Evolutionary conservation across 1,140 invertebrate species (phyloP).

Genomic region (Maconellicoccus hirsutus): DNA sequence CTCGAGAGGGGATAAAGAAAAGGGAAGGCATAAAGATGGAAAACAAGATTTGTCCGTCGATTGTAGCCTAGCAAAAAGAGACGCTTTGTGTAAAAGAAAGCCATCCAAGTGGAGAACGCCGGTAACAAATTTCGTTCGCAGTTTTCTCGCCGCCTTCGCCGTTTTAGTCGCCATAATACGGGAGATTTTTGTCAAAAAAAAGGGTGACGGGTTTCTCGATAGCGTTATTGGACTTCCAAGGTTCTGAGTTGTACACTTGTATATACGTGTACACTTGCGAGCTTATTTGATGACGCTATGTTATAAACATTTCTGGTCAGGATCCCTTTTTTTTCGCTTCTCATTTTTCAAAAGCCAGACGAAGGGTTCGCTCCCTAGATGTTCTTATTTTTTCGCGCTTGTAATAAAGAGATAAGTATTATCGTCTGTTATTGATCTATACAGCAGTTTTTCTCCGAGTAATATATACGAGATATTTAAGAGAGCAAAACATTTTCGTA

Average conservation of each 20-base stretch:
- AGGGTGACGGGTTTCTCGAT: background rate
- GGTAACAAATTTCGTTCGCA: background rate
- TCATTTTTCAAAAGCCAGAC: too few relatives aligned
- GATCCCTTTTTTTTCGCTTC: background rate
- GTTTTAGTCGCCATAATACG: background rate
- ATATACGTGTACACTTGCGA: background rate
- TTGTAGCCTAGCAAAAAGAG: too few relatives aligned
- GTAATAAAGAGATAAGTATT: conserved; percentile 9
- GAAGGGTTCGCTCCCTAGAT: background rate
- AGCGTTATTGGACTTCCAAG: background rate
- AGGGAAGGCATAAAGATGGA: too few relatives aligned
- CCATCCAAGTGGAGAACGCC: background rate
- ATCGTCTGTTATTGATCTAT: background rate
- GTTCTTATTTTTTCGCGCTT: background rate
- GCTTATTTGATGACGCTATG: background rate
- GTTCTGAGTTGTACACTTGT: background rate
- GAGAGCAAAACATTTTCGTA: background rate
- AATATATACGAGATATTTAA: background rate
- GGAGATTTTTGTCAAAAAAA: background rate
- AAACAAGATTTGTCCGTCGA: too few relatives aligned
- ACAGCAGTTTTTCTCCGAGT: background rate
- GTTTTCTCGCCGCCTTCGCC: background rate
- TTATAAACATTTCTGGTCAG: conserved; percentile 9
- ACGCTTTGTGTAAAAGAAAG: too few relatives aligned
- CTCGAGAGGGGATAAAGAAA: too few relatives aligned